These are phyloP conservation scores for Epinephelus lanceolatus DNA, from an alignment of 2,113 vertebrate genomes.

Conservation along the genomic window DNA sequence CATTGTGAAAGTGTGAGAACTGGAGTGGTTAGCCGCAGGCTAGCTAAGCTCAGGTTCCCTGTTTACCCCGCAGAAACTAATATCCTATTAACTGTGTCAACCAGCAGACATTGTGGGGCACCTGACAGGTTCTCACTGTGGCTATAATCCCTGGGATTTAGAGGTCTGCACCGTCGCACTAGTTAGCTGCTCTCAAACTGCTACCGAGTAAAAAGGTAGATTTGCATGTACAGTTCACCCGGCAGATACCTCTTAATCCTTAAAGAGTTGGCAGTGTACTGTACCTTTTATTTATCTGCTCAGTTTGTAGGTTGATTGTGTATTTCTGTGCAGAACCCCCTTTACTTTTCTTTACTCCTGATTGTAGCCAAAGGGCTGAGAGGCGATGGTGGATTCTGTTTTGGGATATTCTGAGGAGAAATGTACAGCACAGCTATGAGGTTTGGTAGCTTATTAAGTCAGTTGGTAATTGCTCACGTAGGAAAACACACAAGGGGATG, in stretches of 20 bases:
- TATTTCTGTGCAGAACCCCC: background rate
- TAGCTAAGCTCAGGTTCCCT: conserved; percentile 53
- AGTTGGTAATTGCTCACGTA: background rate
- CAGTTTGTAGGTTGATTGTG: background rate
- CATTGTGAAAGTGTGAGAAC: conserved; percentile 36
- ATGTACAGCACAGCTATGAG: background rate
- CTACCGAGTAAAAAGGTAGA: background rate
- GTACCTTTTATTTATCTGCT: background rate
- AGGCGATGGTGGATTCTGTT: background rate
- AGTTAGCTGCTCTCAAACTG: conserved; percentile 32
- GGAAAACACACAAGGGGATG: background rate
- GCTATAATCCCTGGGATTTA: conserved; percentile 69
- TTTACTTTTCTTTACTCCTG: background rate
- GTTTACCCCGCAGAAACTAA: conserved; percentile 55
- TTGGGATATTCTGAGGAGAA: background rate
- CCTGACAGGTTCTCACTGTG: conserved; percentile 61
- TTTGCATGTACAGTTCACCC: background rate
- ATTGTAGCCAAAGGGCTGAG: background rate
- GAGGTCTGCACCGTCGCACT: conserved; percentile 31
- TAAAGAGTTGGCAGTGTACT: fast-evolving
- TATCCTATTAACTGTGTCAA: conserved; percentile 64
- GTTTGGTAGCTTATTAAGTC: background rate
- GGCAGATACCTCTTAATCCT: background rate
- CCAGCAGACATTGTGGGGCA: conserved; percentile 43
- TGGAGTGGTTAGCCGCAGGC: conserved; percentile 23